phyloP scores from a whole-genome alignment of 1,140 invertebrate genomes.

The Drosophila persimilis region DNA sequence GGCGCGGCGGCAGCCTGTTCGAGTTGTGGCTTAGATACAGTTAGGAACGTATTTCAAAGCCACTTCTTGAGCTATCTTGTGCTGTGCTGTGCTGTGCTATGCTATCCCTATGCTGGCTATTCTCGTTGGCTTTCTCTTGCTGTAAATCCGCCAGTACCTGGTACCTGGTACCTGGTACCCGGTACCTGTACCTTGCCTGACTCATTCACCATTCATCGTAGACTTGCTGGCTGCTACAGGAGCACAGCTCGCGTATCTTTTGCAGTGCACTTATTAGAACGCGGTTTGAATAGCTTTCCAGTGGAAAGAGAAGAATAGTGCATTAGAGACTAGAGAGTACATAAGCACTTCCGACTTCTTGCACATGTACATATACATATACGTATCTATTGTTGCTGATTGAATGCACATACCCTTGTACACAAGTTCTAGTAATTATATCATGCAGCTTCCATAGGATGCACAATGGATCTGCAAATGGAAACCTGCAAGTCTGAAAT shows the following conservation, averaged over 20 bases:
- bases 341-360: too few relatives aligned
- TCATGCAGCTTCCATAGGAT: too few relatives aligned
- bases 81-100: too few relatives aligned
- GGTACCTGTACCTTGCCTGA: slow-evolving; percentile 15
- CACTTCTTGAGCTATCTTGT: slow-evolving; percentile 26
- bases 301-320: slow-evolving; percentile 25
- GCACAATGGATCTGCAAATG: too few relatives aligned
- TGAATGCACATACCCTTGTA: too few relatives aligned
- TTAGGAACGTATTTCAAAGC: slow-evolving; percentile 49
- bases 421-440: too few relatives aligned
- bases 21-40: slow-evolving; percentile 43
- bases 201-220: slow-evolving; percentile 14
- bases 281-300: slow-evolving; percentile 26
- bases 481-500: too few relatives aligned
- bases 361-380: too few relatives aligned
- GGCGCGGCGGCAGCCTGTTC: slow-evolving; percentile 30
- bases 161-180: too few relatives aligned
- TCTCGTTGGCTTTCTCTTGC: slow-evolving; percentile 24
- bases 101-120: slow-evolving; percentile 42
- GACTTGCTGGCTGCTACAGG: slow-evolving; percentile 51
- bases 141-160: slow-evolving; percentile 40
- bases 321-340: too few relatives aligned
- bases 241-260: slow-evolving; percentile 33
- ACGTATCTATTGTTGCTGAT: too few relatives aligned
- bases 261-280: slow-evolving; percentile 21